Evolutionary conservation across 1,140 invertebrate species (phyloP), one percentile per base, ranked within the genome.

Genomic region (Anoplolepis gracilipes): DNA sequence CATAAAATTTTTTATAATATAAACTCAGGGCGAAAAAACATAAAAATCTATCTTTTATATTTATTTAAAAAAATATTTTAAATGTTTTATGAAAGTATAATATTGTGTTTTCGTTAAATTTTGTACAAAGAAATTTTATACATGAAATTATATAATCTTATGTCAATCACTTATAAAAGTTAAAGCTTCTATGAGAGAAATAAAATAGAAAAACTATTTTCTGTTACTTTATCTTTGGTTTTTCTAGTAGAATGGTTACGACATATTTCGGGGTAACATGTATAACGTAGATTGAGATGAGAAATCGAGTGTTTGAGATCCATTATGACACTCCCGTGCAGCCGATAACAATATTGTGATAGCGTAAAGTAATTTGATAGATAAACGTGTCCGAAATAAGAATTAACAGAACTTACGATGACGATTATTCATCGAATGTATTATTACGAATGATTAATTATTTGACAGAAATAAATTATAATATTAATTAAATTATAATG

Each of bases 331-430:
- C 78, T 82, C 53, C n/a, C 25, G 55, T 53, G 49, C 46, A 33
- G 78, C 19, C 67, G 67, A 73, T 82, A 82, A 82, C 78, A 82
- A 73, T 82, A 82, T 82, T 82, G 78, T 82, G 72, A 67, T 42
- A 84, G 64, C 72, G 81, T 57, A 42, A 64, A 84, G 81, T 22
- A 30, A 57, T 84, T 77, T 62, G 81, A 64, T n/a, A 73, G n/a
- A 39, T 76, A 77, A 84, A 59, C 70, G 30, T 36, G 28, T 49
- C 28, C 22, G 46, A 67, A 57, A 30, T 75, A 67, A 84, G 72
- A 36, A 65, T 7, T 39, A 55, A 64, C 30, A 75, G n/a, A 46
- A 39, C 70, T 53, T 33, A 11, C 57, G 39, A 78, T 67, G 22
- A 78, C 53, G 22, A 67, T 78, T 30, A n/a, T 8, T 11, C 33